These are phyloP conservation scores for Pardosa pseudoannulata DNA, from an alignment of 2,888 invertebrate genomes.

Conservation along the genomic window DNA sequence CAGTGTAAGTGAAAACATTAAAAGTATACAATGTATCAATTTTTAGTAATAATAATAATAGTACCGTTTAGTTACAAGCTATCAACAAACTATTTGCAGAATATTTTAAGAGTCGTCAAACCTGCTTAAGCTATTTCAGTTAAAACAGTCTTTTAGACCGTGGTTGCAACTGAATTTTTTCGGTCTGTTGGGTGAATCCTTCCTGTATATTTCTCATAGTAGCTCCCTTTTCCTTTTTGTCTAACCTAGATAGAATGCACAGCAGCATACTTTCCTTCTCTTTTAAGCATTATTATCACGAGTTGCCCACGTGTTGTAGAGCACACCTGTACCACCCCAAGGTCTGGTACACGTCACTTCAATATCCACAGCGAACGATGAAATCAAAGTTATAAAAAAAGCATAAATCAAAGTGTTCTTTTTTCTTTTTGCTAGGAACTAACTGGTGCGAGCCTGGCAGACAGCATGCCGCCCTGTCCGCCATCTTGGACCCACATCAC, in stretches of 20 bases:
- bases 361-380: not conserved
- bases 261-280: not conserved
- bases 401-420: not conserved
- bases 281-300: not conserved
- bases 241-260: not conserved
- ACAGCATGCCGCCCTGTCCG: slow-evolving; percentile 45
- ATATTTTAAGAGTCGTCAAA: too few species aligned
- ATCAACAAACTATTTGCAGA: too few species aligned
- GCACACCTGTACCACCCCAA: slow-evolving; percentile 4
- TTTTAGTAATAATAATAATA: too few species aligned
- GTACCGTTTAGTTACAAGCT: too few species aligned
- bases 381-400: not conserved
- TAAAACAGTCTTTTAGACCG: too few species aligned
- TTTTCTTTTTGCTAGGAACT: not conserved
- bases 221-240: too few species aligned
- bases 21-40: too few species aligned
- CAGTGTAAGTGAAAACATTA: too few species aligned
- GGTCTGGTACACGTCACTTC: not conserved
- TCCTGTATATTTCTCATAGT: too few species aligned
- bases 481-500: slow-evolving; percentile 43
- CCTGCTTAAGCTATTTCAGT: too few species aligned
- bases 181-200: too few species aligned
- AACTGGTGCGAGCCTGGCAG: slow-evolving; percentile 33
- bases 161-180: too few species aligned
- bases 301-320: not conserved